Percentiles rank a stretch among this genome's conserved stretches.
phyloP scores from a whole-genome alignment of 2,888 invertebrate genomes.

The Chaitophorus viminalis region DNA sequence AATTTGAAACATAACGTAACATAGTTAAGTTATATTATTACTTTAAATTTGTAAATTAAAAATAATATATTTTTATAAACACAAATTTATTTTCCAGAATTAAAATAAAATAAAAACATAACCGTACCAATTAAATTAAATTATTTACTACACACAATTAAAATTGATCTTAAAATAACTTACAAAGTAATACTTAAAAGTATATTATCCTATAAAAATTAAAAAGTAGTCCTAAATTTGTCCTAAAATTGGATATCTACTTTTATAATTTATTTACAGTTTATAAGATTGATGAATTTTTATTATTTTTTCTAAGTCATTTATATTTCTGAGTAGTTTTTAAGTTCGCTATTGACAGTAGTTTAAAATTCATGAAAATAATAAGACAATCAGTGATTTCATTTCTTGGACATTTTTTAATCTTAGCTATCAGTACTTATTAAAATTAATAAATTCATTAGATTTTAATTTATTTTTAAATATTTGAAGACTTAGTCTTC shows the following conservation, averaged over 20 bases:
- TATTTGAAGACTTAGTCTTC: not conserved
- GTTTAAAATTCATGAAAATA: conserved; percentile 8
- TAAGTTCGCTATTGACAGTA: not conserved
- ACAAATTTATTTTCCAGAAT: not conserved
- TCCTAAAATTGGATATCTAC: no score
- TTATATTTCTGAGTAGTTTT: no score
- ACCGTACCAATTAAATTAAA: not conserved
- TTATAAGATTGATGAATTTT: no score
- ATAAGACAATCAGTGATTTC: conserved; percentile 28
- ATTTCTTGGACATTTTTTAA: not conserved
- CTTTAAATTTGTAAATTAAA: not conserved
- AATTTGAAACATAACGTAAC: no score
- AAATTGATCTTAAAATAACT: not conserved
- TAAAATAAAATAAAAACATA: conserved; percentile 19
- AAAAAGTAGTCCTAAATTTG: no score
- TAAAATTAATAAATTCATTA: not conserved
- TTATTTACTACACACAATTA: not conserved
- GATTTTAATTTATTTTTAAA: not conserved
- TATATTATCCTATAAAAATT: no score
- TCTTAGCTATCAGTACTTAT: not conserved
- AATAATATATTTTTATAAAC: not conserved
- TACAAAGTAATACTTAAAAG: no score
- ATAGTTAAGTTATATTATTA: not conserved
- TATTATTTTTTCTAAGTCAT: no score
- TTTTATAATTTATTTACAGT: no score